Base-by-base conservation (phyloP, 2,888 invertebrate genomes). In the Sphinx pinastri region DNA sequence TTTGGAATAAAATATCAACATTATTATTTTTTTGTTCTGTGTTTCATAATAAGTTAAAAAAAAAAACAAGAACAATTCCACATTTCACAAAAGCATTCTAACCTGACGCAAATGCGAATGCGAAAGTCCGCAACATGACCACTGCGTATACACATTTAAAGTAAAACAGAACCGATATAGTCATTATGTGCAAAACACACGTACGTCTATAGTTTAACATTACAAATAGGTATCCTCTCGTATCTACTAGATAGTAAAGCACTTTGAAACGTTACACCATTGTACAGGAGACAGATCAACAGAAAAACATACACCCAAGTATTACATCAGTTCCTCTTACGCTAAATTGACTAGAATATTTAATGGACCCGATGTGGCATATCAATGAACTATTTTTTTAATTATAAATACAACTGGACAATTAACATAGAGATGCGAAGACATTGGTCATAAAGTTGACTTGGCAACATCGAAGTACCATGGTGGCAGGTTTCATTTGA, bases 191-290 rank as follows among this genome's bases (percentile, higher is more conserved):
- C 91, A 88, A 86, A 89, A 83, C 91, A 92, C 91, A 88, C 85
- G 83, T 91, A 92, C 86, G 80, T 84, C 90, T 92, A 92, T 83
- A 89, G 81, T 87, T 84, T 89, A 92, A 92, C 88, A 90, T 92
- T 93, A 93, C 89, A 90, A 90, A 90, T 92, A 92, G 88, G 88
- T 88, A 86, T 86, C 85, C 84, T 84, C 81, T 88, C 85, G 87
- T 91, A 92, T 88, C 89, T 92, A 93, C 91, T 90, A 92, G 90
- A 93, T 93, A 94, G 93, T 94, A 94, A 94, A 94, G 94, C 94
- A 94, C 94, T 94, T 94, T 89, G 91, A 93, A 92, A 92, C 91
- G 86, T 90, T 91, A 85, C 87, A 87, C 87, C 88, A 89, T 86
- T 79, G 75, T 78, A 72, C 76, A 85, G 89, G 87, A 87, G 87